phyloP scores from a whole-genome alignment of 1,140 invertebrate species.

The Drosophila santomea region DNA sequence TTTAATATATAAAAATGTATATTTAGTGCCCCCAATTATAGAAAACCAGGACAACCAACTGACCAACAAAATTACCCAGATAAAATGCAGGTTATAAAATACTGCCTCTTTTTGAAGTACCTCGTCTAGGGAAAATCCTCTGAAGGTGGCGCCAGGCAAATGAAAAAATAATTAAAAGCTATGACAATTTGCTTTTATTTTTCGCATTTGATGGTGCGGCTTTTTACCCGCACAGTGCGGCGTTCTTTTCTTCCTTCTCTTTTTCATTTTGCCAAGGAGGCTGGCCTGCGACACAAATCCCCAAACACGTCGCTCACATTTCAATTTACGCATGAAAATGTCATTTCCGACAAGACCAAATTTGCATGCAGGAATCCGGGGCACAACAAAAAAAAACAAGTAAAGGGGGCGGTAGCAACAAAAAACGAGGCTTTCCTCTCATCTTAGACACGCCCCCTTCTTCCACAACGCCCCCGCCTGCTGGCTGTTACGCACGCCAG shows the following conservation, averaged over 20 bases:
- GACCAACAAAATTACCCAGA: slow-evolving; percentile 7
- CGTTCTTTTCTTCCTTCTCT: background rate
- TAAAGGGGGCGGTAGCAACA: slow-evolving; percentile 2
- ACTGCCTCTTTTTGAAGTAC: slow-evolving; percentile 7
- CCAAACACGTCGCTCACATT: slow-evolving; percentile 83
- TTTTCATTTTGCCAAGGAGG: background rate
- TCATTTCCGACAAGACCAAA: slow-evolving; percentile 80
- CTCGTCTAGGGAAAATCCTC: slow-evolving; percentile 8
- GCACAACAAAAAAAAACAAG: slow-evolving; percentile 14
- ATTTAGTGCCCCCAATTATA: slow-evolving; percentile 13
- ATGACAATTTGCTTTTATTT: slow-evolving; percentile 73
- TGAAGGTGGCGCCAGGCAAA: background rate
- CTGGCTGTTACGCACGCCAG: slow-evolving; percentile 56
- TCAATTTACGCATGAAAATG: slow-evolving; percentile 84
- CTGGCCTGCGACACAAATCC: slow-evolving; percentile 55
- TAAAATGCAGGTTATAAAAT: background rate
- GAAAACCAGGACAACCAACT: background rate
- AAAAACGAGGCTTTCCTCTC: slow-evolving; percentile 53
- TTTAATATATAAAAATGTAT: background rate
- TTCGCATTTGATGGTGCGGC: slow-evolving; percentile 5
- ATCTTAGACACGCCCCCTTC: slow-evolving; percentile 31
- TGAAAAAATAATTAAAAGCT: slow-evolving; percentile 80
- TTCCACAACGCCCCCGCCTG: background rate
- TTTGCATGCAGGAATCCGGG: slow-evolving; percentile 78
- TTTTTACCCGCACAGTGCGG: background rate